Base-by-base conservation (phyloP, 2,888 invertebrate genomes). In the Lithophane semibrunnea region DNA sequence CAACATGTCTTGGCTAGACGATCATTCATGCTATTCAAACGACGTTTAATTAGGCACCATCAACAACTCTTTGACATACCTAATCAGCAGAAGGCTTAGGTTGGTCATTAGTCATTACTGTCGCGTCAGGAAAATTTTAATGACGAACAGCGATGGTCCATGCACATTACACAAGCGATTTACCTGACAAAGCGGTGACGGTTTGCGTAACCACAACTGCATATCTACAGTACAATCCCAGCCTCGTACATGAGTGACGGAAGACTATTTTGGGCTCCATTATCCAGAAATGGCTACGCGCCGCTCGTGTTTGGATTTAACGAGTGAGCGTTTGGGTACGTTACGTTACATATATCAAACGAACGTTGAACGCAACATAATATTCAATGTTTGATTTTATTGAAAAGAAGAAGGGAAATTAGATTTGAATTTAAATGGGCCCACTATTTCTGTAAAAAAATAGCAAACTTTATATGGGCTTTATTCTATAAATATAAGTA, bases 211-310 rank as follows among this genome's bases (percentile, higher is more conserved):
- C 87, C 85, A 82, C 86, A 84, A 79, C 81, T 85, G 83, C 83
- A 84, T 83, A 84, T 86, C 77, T 74, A 82, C 81, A 82, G 84
- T 84, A 90, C 88, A 86, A 89, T 77, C 89, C 87, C 88, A 93
- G 90, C 91, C 92, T 91, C 91, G 89, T 91, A 90, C 93, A 91
- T 92, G 92, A 94, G 92, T 93, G 93, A 94, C 93, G 94, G 94
- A 92, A 92, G 91, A 92, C 92, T 96, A 96, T 96, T 96, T 95
- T 88, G 90, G 93, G 94, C 91, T 90, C 93, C 95, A 94, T 94
- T 95, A 95, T 94, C 94, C 95, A 95, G 95, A 94, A 95, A 95
- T 95, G 95, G 95, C 92, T 91, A 90, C 93, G 92, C 89, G 87
- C 84, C 90, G 92, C 90, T 92, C 93, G 92, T 95, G 95, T 94